Evolutionary conservation across 2,888 invertebrate species (phyloP).

Genomic region (Pseudolycoriella hygida): DNA sequence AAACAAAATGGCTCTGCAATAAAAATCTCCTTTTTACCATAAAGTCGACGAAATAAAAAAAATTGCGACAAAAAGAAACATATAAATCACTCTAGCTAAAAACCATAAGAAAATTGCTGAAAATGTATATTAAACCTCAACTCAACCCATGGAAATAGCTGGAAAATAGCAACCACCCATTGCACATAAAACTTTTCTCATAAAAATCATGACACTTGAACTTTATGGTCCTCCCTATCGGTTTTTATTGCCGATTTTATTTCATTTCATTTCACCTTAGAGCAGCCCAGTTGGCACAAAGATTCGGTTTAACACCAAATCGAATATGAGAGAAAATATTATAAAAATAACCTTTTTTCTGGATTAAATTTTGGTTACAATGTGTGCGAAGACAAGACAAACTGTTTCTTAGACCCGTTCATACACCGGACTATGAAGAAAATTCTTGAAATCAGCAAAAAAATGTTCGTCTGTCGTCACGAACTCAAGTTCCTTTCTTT

Average conservation of each 20-base stretch:
- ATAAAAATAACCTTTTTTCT: neutral
- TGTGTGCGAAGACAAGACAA: too few relatives aligned
- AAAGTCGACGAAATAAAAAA: too few relatives aligned
- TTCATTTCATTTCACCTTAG: conserved; percentile 7
- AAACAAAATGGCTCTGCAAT: neutral
- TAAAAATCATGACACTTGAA: conserved; percentile 7
- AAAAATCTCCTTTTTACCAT: neutral
- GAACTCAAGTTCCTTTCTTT: too few relatives aligned
- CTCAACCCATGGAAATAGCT: too few relatives aligned
- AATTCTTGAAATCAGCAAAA: too few relatives aligned
- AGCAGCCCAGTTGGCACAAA: too few relatives aligned
- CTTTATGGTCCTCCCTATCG: conserved; percentile 5
- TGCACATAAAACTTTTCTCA: conserved; percentile 4
- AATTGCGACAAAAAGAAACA: conserved; percentile 1
- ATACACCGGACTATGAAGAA: too few relatives aligned
- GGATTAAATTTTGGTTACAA: neutral
- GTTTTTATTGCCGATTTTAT: conserved; percentile 7
- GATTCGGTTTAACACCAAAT: too few relatives aligned
- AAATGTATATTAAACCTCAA: neutral
- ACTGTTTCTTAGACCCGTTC: too few relatives aligned
- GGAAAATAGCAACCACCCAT: too few relatives aligned
- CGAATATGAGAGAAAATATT: too few relatives aligned
- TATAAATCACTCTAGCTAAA: conserved; percentile 5
- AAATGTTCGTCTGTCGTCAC: too few relatives aligned
- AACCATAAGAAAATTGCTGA: neutral